Evolutionary conservation across 2,888 invertebrate species (phyloP), one percentile per base, ranked within the genome.

Genomic region (Hemistola chrysoprasaria): DNA sequence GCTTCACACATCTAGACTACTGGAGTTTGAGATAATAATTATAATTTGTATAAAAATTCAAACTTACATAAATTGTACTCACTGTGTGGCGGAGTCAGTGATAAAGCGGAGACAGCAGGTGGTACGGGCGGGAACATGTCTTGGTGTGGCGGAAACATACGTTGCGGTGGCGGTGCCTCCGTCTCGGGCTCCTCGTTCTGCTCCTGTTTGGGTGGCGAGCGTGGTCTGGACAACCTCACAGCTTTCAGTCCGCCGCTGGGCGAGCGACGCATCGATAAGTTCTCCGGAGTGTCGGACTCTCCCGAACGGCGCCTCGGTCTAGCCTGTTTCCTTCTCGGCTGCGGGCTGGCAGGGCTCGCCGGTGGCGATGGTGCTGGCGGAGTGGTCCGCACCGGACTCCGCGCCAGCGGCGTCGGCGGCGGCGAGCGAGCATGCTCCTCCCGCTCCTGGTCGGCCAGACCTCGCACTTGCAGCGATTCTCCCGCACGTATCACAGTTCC

Each of bases 401-500:
- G 81, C 65, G 90, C 80, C 56, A 76, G 62, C 47, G 80, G 78
- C 26, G 74, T 77, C 45, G 78, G 77, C 20, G 86, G 82, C 28
- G 86, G 78, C n/a, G 86, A 78, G 35, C 78, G 62, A 45, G 65
- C 64, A 32, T 65, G 62, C 71, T 80, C 90, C 37, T 87, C 85
- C 24, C 85, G 86, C 28, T 91, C 91, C 59, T 92, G 92, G 55
- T 93, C 93, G 6, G 94, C 94, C 49, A 96, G 79, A 2, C 95
- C 95, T 10, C 95, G 92, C 50, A 96, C 94, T 76, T 97, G 96
- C 47, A 97, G 89, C 35, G 95, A 95, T 70, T 97, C 96, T 0
- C 97, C 97, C 1, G 96, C 96, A 62, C 95, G 94, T 65, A 97
- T 95, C 57, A 97, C 91, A 6, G 93, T 93, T 40, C 94, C 93